Conservation (phyloP, 2,113 vertebrate species). For the Dascyllus trimaculatus region DNA sequence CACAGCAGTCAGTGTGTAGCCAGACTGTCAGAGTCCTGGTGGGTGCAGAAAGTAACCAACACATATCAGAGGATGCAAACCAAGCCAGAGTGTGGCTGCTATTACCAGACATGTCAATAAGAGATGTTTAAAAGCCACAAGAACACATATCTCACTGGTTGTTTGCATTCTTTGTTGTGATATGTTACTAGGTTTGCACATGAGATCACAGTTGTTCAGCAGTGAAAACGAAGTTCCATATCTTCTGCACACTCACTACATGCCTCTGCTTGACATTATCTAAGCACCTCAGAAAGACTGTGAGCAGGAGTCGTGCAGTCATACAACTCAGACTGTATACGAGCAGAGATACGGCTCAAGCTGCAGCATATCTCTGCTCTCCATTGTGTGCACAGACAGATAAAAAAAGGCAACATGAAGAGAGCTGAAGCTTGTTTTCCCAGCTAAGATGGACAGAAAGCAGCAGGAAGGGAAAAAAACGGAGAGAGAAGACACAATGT, state of each 20-base stretch:
- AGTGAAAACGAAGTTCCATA: slow-evolving; percentile 45
- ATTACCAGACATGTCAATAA: slow-evolving; percentile 25
- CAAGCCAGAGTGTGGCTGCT: not conserved
- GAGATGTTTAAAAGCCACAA: slow-evolving; percentile 17
- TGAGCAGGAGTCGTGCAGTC: slow-evolving; percentile 60
- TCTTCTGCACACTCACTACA: slow-evolving; percentile 58
- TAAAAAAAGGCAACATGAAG: slow-evolving; percentile 26
- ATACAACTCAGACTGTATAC: slow-evolving; percentile 45
- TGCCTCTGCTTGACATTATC: slow-evolving; percentile 66
- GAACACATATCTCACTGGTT: slow-evolving; percentile 9
- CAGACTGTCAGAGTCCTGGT: slow-evolving; percentile 16
- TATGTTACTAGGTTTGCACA: slow-evolving; percentile 42
- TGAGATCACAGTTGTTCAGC: slow-evolving; percentile 44
- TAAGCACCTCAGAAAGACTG: slow-evolving; percentile 53
- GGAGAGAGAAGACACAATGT: slow-evolving; percentile 18
- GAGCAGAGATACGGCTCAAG: slow-evolving; percentile 45
- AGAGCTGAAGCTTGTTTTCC: slow-evolving; percentile 57
- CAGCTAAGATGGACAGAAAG: slow-evolving; percentile 51
- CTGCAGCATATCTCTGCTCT: slow-evolving; percentile 41
- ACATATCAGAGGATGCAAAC: slow-evolving; percentile 52
- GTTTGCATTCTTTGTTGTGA: slow-evolving; percentile 60
- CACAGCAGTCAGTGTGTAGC: slow-evolving; percentile 30
- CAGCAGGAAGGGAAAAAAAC: slow-evolving; percentile 35
- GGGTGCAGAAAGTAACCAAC: slow-evolving; percentile 30
- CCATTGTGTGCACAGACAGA: slow-evolving; percentile 30